Evolutionary conservation across 2,113 vertebrate species (phyloP).

Genomic region (Trematomus loennbergii): DNA sequence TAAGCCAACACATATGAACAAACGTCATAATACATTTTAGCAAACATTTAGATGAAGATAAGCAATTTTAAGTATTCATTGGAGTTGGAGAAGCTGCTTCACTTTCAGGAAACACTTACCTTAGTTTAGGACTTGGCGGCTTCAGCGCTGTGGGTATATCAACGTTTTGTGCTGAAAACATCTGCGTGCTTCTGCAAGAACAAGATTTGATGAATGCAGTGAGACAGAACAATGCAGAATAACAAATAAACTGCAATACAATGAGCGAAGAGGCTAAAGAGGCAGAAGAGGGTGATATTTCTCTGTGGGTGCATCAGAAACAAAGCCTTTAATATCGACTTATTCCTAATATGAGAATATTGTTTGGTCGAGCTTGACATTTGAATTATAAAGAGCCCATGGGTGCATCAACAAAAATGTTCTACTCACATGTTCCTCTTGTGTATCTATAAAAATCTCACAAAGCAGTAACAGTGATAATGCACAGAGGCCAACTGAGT

Average conservation of each 20-base stretch:
- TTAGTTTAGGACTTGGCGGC: too few relatives aligned
- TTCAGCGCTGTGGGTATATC: too few relatives aligned
- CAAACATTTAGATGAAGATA: too few relatives aligned
- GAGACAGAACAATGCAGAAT: neutral
- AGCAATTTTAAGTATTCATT: too few relatives aligned
- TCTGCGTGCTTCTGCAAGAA: neutral
- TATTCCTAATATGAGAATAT: neutral
- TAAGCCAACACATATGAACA: neutral
- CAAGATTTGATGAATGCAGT: neutral
- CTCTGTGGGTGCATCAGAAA: too few relatives aligned
- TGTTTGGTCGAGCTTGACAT: neutral
- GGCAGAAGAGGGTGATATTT: neutral
- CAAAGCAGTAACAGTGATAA: neutral
- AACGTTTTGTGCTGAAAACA: too few relatives aligned
- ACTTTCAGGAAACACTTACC: neutral
- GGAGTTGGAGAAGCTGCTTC: neutral
- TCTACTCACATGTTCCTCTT: neutral
- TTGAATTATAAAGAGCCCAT: neutral
- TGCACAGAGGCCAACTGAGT: neutral
- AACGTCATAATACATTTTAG: too few relatives aligned
- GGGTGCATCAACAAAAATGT: neutral
- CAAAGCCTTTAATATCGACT: neutral
- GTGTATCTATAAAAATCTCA: neutral
- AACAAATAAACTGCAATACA: neutral
- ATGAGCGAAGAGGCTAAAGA: neutral